Evolutionary conservation across 2,113 vertebrate genomes (phyloP), one percentile per base, ranked within the genome.

Genomic region (Dipodomys stephensi): DNA sequence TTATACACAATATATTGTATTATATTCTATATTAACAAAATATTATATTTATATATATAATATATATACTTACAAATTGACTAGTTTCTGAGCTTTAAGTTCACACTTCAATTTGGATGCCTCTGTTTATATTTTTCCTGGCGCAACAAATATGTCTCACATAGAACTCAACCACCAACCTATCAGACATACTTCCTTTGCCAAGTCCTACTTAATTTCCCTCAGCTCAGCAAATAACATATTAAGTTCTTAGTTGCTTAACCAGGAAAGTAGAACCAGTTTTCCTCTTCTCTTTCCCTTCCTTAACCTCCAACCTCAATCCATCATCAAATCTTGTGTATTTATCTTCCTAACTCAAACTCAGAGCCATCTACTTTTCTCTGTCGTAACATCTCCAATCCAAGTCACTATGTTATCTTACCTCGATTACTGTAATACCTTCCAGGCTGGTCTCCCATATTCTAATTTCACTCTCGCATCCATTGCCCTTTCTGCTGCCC

Each of bases 331-430:
- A 39, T 62, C 23, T 6, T 90, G 25, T 68, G 30, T n/a, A 12
- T 81, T 92, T 82, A 25, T 92, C 74, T 91, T 87, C 77, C 11
- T 60, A 80, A 94, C 67, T 60, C 6, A 53, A 94, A 44, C 57
- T 87, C 30, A 68, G 79, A 91, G 49, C 6, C 81, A 91, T 18
- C 78, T 25, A 62, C 12, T 46, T 88, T 78, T 85, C 39, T 83
- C 44, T 32, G 39, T 49, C 69, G 7, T 83, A 49, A 20, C 68
- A 83, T 65, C 39, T 82, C 46, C 49, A 90, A 28, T 60, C 9
- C 27, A 57, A 22, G 9, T 6, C 27, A 72, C 0, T 91, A 57
- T 87, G 49, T 25, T 89, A 77, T 94, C 30, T 93, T 88, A 27
- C 32, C 30, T 60, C 1, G 90, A 78, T 46, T 79, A 68, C 7